These are phyloP conservation scores for Naso thynnoides DNA, from an alignment of 2,797 vertebrate species.

Conservation along the genomic window DNA sequence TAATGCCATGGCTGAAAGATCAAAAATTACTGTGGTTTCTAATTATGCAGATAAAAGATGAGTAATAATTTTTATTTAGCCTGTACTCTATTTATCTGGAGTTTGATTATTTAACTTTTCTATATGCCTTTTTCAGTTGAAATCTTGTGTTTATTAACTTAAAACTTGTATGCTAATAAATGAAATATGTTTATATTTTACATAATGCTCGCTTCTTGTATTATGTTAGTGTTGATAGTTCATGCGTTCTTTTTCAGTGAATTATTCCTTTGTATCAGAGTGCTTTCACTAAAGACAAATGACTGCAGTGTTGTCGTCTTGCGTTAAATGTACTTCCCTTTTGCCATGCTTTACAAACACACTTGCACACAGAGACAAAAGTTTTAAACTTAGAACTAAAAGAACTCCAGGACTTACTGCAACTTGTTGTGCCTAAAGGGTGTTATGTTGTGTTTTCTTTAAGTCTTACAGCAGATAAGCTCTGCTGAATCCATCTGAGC, in stretches of 20 bases:
- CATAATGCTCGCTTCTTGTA: not conserved
- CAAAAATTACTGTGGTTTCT: constrained; percentile 33
- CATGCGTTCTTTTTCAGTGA: too few relatives aligned
- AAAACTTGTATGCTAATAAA: constrained; percentile 65
- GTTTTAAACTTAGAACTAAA: not conserved
- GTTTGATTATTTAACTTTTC: constrained; percentile 39
- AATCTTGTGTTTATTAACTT: constrained; percentile 55
- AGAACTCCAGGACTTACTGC: constrained; percentile 19
- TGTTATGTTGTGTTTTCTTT: constrained; percentile 19
- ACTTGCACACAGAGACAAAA: constrained; percentile 6
- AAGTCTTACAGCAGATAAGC: constrained; percentile 28
- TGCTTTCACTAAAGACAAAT: too few relatives aligned
- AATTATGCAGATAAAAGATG: constrained; percentile 56
- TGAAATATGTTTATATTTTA: constrained; percentile 66
- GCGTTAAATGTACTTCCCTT: too few relatives aligned
- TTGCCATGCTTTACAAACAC: too few relatives aligned
- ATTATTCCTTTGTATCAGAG: too few relatives aligned
- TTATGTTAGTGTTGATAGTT: constrained; percentile 8
- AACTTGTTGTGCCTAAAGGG: constrained; percentile 29
- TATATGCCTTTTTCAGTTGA: constrained; percentile 49
- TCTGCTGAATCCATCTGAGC: constrained; percentile 20
- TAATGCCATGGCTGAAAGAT: constrained; percentile 24
- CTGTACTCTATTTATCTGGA: constrained; percentile 38
- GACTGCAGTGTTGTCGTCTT: too few relatives aligned
- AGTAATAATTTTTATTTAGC: constrained; percentile 41